Percentiles rank a stretch among this genome's conserved stretches.
These are phyloP conservation scores for Halictus quadricinctus DNA, from an alignment of 2,888 invertebrate genomes.

Conservation along the genomic window DNA sequence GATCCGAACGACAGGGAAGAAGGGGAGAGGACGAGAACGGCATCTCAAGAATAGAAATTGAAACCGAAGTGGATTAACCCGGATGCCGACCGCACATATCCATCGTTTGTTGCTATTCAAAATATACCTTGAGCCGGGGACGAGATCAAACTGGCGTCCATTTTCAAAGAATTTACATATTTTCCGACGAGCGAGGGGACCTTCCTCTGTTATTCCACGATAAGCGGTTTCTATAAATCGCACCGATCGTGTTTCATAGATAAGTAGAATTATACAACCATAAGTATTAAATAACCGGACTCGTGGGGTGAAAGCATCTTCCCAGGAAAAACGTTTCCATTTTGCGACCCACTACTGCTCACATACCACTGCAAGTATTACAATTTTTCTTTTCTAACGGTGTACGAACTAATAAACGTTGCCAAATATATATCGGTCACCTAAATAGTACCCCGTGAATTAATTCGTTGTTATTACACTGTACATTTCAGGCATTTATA, in stretches of 20 bases:
- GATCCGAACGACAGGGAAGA: background rate
- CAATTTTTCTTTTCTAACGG: too few species aligned
- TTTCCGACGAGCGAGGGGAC: background rate
- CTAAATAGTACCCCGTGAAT: background rate
- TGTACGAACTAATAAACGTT: too few species aligned
- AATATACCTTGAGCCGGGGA: constrained; percentile 50
- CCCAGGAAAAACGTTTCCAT: background rate
- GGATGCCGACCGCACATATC: constrained; percentile 56
- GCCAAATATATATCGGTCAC: too few species aligned
- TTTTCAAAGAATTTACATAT: constrained; percentile 44
- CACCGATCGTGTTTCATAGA: background rate
- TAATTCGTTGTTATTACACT: background rate
- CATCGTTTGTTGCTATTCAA: constrained; percentile 56
- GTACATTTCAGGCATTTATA: background rate
- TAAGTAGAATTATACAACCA: background rate
- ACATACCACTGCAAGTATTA: too few species aligned
- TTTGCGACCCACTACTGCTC: background rate
- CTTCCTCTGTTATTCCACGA: constrained; percentile 6
- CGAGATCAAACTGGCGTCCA: constrained; percentile 41
- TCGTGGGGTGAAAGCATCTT: background rate
- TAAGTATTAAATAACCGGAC: background rate
- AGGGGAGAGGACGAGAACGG: background rate
- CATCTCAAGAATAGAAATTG: constrained; percentile 53
- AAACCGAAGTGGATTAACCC: constrained; percentile 57
- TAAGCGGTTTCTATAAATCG: constrained; percentile 4